These are phyloP conservation scores for Drosophila equinoxialis DNA, from an alignment of 1,140 invertebrate species.

Conservation along the genomic window DNA sequence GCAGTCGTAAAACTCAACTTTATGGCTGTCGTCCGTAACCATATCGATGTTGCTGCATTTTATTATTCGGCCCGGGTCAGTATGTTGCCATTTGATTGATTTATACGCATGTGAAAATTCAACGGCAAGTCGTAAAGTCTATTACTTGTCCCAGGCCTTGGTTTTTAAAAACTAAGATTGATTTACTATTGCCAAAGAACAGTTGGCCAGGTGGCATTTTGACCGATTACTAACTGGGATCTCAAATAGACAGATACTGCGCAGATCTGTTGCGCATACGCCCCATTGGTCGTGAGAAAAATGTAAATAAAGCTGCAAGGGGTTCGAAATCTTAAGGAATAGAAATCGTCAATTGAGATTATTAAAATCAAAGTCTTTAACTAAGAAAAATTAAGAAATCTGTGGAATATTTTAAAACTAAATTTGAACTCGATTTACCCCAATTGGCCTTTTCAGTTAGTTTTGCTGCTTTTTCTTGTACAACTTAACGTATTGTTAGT, in stretches of 20 bases:
- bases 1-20: constrained; percentile 76
- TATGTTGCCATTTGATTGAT: constrained; percentile 53
- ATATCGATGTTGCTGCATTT: constrained; percentile 30
- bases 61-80: constrained; percentile 34
- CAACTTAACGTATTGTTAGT: no score
- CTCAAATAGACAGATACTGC: constrained; percentile 22
- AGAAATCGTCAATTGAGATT: no score
- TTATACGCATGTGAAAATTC: constrained; percentile 70
- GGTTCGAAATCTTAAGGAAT: no score
- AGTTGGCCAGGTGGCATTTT: constrained; percentile 49
- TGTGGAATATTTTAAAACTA: no score
- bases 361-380: no score
- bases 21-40: constrained; percentile 47
- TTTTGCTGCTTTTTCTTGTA: no score
- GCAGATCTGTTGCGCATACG: constrained; percentile 61
- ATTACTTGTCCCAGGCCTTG: constrained; percentile 14
- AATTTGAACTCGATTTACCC: no score
- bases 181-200: constrained; percentile 51
- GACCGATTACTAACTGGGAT: constrained; percentile 28
- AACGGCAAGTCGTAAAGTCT: constrained; percentile 44
- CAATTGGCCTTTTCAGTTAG: no score
- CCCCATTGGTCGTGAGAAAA: constrained; percentile 40
- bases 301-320: not conserved
- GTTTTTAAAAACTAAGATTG: constrained; percentile 37
- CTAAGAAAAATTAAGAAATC: no score